Conservation (phyloP, 1,140 invertebrate species). For the Saccostrea cuccullata region DNA sequence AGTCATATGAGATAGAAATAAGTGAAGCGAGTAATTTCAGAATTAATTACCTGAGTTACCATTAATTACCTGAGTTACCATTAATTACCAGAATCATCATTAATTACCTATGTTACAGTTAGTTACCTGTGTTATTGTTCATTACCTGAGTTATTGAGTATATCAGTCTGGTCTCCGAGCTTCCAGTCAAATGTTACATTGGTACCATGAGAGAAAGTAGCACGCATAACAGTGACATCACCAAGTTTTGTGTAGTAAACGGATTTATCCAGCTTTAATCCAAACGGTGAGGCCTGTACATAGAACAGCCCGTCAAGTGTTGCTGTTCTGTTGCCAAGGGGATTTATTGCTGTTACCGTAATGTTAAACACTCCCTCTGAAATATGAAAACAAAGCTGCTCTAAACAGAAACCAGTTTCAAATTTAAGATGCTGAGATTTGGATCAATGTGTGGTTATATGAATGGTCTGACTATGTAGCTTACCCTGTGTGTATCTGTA, state of each 20-base stretch:
- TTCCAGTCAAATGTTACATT: slow-evolving; percentile 70
- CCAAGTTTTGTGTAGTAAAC: slow-evolving; percentile 56
- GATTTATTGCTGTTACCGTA: slow-evolving; percentile 66
- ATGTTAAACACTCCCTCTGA: slow-evolving; percentile 70
- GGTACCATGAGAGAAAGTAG: slow-evolving; percentile 53
- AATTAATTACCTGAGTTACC: no score
- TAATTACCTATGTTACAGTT: no score
- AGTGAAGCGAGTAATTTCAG: no score
- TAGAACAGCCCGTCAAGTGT: slow-evolving; percentile 55
- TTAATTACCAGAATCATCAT: no score
- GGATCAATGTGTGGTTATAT: no score
- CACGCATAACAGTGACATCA: slow-evolving; percentile 54
- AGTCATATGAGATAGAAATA: no score
- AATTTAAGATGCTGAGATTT: no score
- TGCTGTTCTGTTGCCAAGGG: slow-evolving; percentile 61
- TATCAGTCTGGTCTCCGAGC: slow-evolving; percentile 64
- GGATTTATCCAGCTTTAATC: slow-evolving; percentile 39
- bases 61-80: no score
- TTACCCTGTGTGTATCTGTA: not conserved
- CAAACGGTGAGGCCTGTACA: slow-evolving; percentile 61
- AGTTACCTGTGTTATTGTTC: not conserved
- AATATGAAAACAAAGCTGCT: not conserved
- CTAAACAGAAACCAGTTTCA: no score
- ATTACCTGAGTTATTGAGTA: slow-evolving; percentile 55
- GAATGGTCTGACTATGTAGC: no score